Conservation (phyloP, 2,113 vertebrate genomes). For the Camelus bactrianus region DNA sequence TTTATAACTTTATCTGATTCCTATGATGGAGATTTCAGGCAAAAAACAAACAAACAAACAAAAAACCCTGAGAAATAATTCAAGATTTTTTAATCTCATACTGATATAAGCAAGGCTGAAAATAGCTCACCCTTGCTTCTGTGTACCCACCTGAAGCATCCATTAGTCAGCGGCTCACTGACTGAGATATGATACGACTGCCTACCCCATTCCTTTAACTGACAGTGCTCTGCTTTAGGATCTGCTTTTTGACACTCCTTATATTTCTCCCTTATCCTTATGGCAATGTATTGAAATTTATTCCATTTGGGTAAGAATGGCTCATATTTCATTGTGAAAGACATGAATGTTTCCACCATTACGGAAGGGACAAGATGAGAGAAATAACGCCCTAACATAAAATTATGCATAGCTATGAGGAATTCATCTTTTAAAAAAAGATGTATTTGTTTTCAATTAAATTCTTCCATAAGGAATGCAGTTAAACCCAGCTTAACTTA, state of each 20-base stretch:
- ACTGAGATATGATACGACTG: neutral
- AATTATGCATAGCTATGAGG: neutral
- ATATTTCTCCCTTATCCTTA: neutral
- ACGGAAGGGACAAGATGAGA: neutral
- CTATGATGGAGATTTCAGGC: neutral
- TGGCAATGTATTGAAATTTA: neutral
- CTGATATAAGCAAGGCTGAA: neutral
- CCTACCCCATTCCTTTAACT: neutral
- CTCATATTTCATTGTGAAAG: neutral
- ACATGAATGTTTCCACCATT: neutral
- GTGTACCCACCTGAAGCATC: neutral
- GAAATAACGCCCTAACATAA: neutral
- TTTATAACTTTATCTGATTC: constrained; percentile 48
- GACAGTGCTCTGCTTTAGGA: neutral
- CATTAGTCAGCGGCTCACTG: neutral
- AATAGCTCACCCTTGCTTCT: neutral
- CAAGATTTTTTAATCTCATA: neutral
- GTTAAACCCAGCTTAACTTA: neutral
- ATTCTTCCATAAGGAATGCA: neutral
- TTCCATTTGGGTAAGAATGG: neutral
- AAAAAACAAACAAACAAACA: neutral
- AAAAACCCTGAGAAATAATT: neutral
- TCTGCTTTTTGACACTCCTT: neutral
- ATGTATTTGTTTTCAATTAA: neutral
- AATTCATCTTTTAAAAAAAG: neutral